Evolutionary conservation across 2,797 vertebrate genomes (phyloP), one percentile per base, ranked within the genome.

Genomic region (Pantherophis vulpinus): DNA sequence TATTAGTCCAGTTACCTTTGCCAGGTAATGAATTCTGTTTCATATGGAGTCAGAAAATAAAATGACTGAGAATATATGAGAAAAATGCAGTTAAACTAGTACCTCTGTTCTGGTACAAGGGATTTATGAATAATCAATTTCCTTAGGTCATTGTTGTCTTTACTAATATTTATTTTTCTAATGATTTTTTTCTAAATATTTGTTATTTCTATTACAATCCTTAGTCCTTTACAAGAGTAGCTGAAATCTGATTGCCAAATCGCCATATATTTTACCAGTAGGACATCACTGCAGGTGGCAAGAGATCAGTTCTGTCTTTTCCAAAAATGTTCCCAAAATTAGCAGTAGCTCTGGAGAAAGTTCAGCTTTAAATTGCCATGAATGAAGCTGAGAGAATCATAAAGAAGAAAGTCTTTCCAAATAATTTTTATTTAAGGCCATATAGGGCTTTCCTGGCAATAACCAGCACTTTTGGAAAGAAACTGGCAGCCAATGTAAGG

Each of bases 1-100:
- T 99, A 93, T 97, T 99, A 94, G 98, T 99, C 96, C 99, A 99
- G 96, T 97, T 99, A 86, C 99, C 99, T 92, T 98, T 99, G 92
- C 99, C 99, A 96, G 99, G 99, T 99, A 95, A 37, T 47, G 1
- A 70, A n/a, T 95, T 89, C 51, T 93, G 0, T 94, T 27, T 32
- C 16, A 0, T 89, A 60, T 59, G 60, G 42, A 51, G 29, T 89
- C 5, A 83, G 5, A 1, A 7, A 1, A 8, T 20, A 60, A 16
- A 51, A 74, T 87, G 12, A 0, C 14, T 91, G 0, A 70, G 55
- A 59, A 0, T 29, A 32, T 88, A 47, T 88, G 10, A 42, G 23
- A 29, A 42, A 58, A 56, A 70, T n/a, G 42, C 29, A 5, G 4
- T 87, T 87, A 42, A 58, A 27, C 1, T 83, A n/a, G 13, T 61